Evolutionary conservation across 2,888 invertebrate species (phyloP), one percentile per base, ranked within the genome.

Genomic region (Arrhopalites spinosus): DNA sequence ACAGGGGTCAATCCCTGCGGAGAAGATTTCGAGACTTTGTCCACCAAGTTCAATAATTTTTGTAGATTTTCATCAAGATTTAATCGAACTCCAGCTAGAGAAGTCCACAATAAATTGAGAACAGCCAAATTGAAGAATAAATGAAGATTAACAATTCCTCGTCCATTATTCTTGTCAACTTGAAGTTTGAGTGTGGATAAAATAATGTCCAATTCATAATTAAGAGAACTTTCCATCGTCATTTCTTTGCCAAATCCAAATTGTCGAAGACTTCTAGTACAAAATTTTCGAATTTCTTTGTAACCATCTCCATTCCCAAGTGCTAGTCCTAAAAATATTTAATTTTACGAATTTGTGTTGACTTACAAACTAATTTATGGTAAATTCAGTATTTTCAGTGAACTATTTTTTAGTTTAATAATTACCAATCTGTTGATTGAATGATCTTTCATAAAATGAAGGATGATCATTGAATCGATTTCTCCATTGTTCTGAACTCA

Each of bases 171-270:
- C 15, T 56, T 29, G 47, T 66, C 64, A 7, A 76, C 43, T 25
- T 27, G n/a, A 1, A 61, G 23, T 27, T 30, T 56, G 23, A 79
- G 64, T n/a, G 50, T 66, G 15, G 17, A 29, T n/a, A 79, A 25
- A 25, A 79, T 64, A 17, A 75, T 73, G 0, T 64, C 56, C 3
- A 78, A 68, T 30, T 79, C 79, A 50, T 68, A 71, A 15, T 64
- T 59, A 23, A 79, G 50, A n/a, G 73, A 72, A 36, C 70, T 50
- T 30, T 79, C 78, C 66, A 78, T 74, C 7, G 70, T 68, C 23
- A 63, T 72, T 25, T 68, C 74, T 73, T 78, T 78, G 0, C 79
- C 79, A 53, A 79, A 79, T 3, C 79, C 79, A 64, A 74, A 76
- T 61, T 75, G 67, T 23, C 78, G 45, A 20, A 79, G 67, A 36